Conservation (phyloP, 2,888 invertebrate genomes). For the Melanotus villosus region DNA sequence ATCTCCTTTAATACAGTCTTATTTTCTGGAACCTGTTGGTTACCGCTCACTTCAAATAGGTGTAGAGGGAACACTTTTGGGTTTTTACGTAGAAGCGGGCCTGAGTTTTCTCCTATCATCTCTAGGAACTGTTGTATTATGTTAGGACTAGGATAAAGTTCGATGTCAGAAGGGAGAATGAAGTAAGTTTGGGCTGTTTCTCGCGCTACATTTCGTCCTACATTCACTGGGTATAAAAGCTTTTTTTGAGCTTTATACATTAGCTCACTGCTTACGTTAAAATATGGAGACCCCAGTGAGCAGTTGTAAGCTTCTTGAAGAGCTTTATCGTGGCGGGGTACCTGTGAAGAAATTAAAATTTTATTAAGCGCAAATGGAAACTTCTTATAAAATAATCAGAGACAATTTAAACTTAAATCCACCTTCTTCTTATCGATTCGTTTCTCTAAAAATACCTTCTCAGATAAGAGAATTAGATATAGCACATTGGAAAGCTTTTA, state of each 20-base stretch:
- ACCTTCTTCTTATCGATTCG: background rate
- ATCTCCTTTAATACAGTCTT: constrained; percentile 80
- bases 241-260: constrained; percentile 87
- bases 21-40: constrained; percentile 77
- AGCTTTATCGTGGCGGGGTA: constrained; percentile 77
- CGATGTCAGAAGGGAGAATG: constrained; percentile 90
- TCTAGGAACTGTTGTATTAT: constrained; percentile 86
- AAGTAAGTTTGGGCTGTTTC: constrained; percentile 87
- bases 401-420: background rate
- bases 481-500: background rate
- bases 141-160: constrained; percentile 90
- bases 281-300: constrained; percentile 78
- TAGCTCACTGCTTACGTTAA: constrained; percentile 74
- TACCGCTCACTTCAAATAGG: constrained; percentile 88
- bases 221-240: constrained; percentile 90
- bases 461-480: no score
- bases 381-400: no score
- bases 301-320: constrained; percentile 80
- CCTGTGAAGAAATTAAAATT: constrained; percentile 68
- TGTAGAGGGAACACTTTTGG: constrained; percentile 89
- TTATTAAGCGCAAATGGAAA: background rate
- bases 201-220: constrained; percentile 90
- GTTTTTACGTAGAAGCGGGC: constrained; percentile 74
- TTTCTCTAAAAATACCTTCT: no score
- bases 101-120: constrained; percentile 83